These are phyloP conservation scores for Chaunax sp. DNA, from an alignment of 2,797 vertebrate species.

Conservation along the genomic window DNA sequence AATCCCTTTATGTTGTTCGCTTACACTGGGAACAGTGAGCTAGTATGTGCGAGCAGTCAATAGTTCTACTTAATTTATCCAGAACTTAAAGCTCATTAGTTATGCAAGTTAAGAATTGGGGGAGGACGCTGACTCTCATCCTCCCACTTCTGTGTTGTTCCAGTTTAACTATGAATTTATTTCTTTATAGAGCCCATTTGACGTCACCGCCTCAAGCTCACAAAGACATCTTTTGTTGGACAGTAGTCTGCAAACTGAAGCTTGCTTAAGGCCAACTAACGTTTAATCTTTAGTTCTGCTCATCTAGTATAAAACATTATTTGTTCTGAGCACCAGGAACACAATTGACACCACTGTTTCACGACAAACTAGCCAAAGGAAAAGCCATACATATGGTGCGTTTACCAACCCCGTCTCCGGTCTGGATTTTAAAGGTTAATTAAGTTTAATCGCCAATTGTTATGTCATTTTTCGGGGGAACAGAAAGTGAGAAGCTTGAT, in stretches of 20 bases:
- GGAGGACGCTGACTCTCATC: constrained; percentile 84
- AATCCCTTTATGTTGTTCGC: constrained; percentile 75
- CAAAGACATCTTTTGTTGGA: constrained; percentile 91
- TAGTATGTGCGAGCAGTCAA: constrained; percentile 66
- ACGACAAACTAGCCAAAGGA: constrained; percentile 71
- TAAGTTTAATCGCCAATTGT: constrained; percentile 18
- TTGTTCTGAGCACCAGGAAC: constrained; percentile 88
- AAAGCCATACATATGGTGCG: constrained; percentile 60
- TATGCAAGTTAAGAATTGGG: constrained; percentile 88
- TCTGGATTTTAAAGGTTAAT: constrained; percentile 40
- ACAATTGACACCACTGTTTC: constrained; percentile 84
- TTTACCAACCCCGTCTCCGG: constrained; percentile 30
- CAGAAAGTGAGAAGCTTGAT: background rate
- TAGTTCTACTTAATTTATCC: constrained; percentile 83
- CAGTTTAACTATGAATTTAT: constrained; percentile 90
- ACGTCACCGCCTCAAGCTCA: constrained; percentile 91
- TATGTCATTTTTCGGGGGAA: constrained; percentile 8
- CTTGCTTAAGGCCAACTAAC: constrained; percentile 91
- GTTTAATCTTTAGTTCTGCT: constrained; percentile 99
- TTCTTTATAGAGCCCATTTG: constrained; percentile 87
- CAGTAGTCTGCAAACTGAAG: constrained; percentile 91
- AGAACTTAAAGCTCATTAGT: constrained; percentile 88
- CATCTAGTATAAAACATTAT: constrained; percentile 91
- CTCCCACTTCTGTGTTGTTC: constrained; percentile 84
- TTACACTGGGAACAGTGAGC: constrained; percentile 37